phyloP scores from a whole-genome alignment of 1,140 invertebrate genomes.

The Platyscapa corneri region DNA sequence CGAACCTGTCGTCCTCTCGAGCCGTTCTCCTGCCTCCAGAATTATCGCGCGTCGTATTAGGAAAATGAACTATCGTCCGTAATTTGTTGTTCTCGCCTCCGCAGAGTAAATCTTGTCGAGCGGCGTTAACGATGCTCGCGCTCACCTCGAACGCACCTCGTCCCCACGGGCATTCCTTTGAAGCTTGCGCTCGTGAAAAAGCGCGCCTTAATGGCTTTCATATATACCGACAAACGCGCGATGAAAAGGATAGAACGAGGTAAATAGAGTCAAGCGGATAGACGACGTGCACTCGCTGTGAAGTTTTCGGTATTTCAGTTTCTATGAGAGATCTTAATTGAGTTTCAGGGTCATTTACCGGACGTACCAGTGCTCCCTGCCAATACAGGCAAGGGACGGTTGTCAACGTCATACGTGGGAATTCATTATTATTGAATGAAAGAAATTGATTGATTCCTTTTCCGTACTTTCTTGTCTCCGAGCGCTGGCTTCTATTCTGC shows the following conservation, averaged over 20 bases:
- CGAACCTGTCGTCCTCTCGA: background rate
- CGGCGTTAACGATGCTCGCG: background rate
- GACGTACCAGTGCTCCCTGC: background rate
- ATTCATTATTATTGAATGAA: background rate
- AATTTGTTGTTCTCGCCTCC: conserved; percentile 73
- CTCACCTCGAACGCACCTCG: background rate
- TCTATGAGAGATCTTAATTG: conserved; percentile 50
- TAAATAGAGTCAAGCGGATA: background rate
- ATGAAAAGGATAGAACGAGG: background rate
- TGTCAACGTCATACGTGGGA: background rate
- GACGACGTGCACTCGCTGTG: background rate
- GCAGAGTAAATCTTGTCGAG: conserved; percentile 66
- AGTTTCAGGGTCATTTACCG: conserved; percentile 43
- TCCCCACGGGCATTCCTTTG: conserved; percentile 30
- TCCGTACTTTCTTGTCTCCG: background rate
- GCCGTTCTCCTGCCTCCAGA: conserved; percentile 49
- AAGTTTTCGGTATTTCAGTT: conserved; percentile 34
- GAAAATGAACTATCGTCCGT: conserved; percentile 69
- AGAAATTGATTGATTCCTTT: background rate
- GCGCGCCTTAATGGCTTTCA: conserved; percentile 43
- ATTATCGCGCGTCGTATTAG: conserved; percentile 69
- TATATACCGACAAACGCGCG: conserved; percentile 34
- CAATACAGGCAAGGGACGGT: background rate
- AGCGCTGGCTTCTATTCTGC: background rate
- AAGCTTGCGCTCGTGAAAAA: conserved; percentile 30